Evolutionary conservation across 2,797 vertebrate species (phyloP).

Genomic region (Pangasius larnaudii): DNA sequence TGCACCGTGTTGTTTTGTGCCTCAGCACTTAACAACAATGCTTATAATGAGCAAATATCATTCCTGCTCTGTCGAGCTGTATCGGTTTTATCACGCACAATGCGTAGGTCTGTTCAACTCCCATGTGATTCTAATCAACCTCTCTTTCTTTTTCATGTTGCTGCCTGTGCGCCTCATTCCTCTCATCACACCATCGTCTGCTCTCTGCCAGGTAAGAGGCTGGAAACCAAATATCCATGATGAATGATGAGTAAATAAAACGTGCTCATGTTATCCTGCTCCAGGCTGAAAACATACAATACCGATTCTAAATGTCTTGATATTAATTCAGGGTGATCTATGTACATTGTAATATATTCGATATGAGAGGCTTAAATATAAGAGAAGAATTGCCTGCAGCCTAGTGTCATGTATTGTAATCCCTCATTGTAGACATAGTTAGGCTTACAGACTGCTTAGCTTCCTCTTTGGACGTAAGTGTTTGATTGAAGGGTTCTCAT

Average conservation of each 20-base stretch:
- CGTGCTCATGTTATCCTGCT: neutral
- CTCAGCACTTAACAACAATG: conserved; percentile 30
- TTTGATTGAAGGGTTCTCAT: conserved; percentile 19
- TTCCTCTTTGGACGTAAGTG: neutral
- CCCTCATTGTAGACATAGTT: neutral
- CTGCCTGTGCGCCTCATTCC: conserved; percentile 41
- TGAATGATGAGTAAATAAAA: conserved; percentile 35
- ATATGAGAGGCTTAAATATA: conserved; percentile 4
- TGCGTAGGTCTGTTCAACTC: conserved; percentile 13
- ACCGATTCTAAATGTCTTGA: neutral
- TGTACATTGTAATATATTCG: neutral
- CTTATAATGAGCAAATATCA: conserved; percentile 31
- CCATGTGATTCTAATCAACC: conserved; percentile 37
- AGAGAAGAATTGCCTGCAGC: neutral
- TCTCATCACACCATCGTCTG: conserved; percentile 34
- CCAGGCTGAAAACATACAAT: neutral
- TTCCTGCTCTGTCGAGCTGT: conserved; percentile 26
- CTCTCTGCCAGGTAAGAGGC: conserved; percentile 55
- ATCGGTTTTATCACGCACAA: conserved; percentile 36
- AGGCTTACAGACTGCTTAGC: conserved; percentile 11
- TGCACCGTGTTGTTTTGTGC: conserved; percentile 4
- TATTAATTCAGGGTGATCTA: neutral
- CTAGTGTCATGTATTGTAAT: neutral
- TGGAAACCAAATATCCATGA: conserved; percentile 5
- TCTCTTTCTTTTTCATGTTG: conserved; percentile 41